Base-by-base conservation (phyloP, 2,113 vertebrate species). In the Hippocampus comes region DNA sequence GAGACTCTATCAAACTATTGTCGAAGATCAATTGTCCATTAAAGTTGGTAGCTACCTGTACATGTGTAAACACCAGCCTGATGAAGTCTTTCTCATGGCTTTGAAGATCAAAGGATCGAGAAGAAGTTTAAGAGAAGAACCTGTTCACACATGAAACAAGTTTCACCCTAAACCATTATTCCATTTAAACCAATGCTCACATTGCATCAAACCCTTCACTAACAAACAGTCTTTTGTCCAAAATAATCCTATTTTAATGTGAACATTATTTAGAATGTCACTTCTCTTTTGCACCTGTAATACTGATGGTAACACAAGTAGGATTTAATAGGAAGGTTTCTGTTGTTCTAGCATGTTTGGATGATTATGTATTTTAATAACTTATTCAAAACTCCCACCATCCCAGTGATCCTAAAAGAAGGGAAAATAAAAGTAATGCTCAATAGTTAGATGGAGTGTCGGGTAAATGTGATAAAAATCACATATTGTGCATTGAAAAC, bases 101-200 rank as follows among this genome's bases (percentile, higher is more conserved):
- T 91, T 91, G 89, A 91, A 75, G 85, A 68, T 63, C 25, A 42
- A 49, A 89, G 83, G 82, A 88, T 85, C 88, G 87, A 90, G 82
- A 59, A 56, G 71, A 72, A 55, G 78, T 76, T 67, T 77, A 57
- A 77, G 63, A 76, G 75, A 73, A 63, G 73, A 55, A 86, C 84
- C 81, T 91, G 87, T 84, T 87, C 83, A 80, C 84, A 85, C 83
- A 89, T 82, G 78, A 89, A 85, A 82, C 78, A 70, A 23, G 70
- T 71, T 80, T 86, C 72, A 82, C 78, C 73, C 20, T 41, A 25
- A 73, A 65, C 70, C 63, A 7, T 75, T 18, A 68, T 23, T 34
- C 60, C 42, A 43, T 73, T 80, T 76, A 82, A 59, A 51, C 69
- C 67, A 57, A 57, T 41, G 23, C 57, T 82, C 48, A 86, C 82